Conservation (phyloP, 2,113 vertebrate species). For the Sclerurus mexicanus region DNA sequence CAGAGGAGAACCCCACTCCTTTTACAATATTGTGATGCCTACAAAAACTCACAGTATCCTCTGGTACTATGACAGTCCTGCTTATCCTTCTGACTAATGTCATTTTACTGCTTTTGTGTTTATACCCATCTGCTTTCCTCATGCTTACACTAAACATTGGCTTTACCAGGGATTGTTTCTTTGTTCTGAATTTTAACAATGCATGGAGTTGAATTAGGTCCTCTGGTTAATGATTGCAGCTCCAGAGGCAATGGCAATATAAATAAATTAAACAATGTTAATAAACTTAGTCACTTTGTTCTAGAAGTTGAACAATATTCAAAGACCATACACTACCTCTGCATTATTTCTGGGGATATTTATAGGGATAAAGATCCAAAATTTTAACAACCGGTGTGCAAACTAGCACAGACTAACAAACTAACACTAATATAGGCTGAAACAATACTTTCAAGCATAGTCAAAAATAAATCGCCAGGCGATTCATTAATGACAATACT, state of each 20-base stretch:
- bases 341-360: neutral
- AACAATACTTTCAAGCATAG: neutral
- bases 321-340: neutral
- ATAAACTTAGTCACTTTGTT: neutral
- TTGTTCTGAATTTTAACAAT: neutral
- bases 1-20: neutral
- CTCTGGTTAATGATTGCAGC: neutral
- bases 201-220: neutral
- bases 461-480: neutral
- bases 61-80: neutral
- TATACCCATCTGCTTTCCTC: neutral
- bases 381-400: neutral
- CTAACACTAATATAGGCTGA: neutral
- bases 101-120: neutral
- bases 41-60: neutral
- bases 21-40: neutral
- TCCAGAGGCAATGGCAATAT: neutral
- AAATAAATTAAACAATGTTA: neutral
- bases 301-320: neutral
- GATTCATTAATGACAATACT: neutral
- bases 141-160: neutral
- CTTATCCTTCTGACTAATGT: neutral
- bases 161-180: neutral
- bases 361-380: neutral
- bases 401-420: neutral